Base-by-base conservation (phyloP, 2,888 invertebrate genomes). In the Diarsia brunnea region DNA sequence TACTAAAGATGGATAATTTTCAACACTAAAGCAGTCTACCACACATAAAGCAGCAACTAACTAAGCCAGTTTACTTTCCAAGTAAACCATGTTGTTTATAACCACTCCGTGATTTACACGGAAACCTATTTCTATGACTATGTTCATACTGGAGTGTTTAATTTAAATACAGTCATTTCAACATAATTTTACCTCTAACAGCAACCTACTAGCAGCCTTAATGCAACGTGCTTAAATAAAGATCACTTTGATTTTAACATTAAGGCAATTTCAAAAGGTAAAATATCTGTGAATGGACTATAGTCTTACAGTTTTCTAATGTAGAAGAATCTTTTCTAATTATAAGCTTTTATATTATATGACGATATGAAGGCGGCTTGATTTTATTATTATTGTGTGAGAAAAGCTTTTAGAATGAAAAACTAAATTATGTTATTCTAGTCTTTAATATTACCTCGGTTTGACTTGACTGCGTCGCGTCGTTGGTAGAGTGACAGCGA, bases 61-160 rank as follows among this genome's bases (percentile, higher is more conserved):
- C 58, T 63, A 0, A 60, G 27, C 51, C 12, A 66, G 68, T n/a
- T 16, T 49, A 73, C 84, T 81, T 81, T 81, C 81, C 84, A 77
- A 82, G 83, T 47, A 51, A 11, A 78, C 72, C 63, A 61, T 8
- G 55, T 19, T 31, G 58, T 73, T 58, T 55, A 67, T 61, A 65
- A 73, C 70, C 27, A 27, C 63, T 38, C 21, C 45, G 19, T 69
- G 27, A 71, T 49, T 51, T 76, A 69, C 49, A 61, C 51, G 65
- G 70, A 61, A 65, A 69, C 55, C 38, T 65, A 66, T 75, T 70
- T 24, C 58, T 70, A 55, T 68, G 63, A 70, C 73, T 71, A 74
- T 68, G 27, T 68, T 67, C 1, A 64, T 79, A 61, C n/a, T n/a
- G n/a, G n/a, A n/a, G n/a, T n/a, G n/a, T n/a, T n/a, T n/a, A n/a